These are phyloP conservation scores for Simalia tracyae DNA, from an alignment of 2,797 vertebrate genomes.

Conservation along the genomic window DNA sequence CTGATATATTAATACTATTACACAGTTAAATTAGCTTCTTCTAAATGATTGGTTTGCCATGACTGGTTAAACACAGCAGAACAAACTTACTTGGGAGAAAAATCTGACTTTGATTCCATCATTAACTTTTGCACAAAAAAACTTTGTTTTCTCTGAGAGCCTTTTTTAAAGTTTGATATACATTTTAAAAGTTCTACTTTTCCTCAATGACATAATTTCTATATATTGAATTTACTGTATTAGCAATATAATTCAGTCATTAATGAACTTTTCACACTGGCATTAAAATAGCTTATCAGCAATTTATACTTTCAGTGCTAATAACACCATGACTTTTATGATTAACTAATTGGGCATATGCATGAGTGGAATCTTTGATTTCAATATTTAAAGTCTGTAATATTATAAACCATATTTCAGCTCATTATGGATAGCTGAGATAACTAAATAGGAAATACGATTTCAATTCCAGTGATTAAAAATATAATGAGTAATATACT, in stretches of 20 bases:
- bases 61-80: too few species aligned
- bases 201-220: not conserved
- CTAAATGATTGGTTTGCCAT: too few species aligned
- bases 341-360: not conserved
- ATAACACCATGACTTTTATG: not conserved
- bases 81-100: too few species aligned
- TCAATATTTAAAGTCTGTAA: not conserved
- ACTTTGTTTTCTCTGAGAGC: not conserved
- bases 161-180: not conserved
- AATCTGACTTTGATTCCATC: not conserved
- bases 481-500: not conserved
- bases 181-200: not conserved
- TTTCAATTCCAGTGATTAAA: not conserved
- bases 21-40: too few species aligned
- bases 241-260: not conserved
- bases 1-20: too few species aligned
- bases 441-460: not conserved
- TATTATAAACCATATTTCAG: not conserved
- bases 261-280: not conserved
- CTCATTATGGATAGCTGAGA: not conserved
- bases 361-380: not conserved
- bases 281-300: not conserved
- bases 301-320: not conserved
- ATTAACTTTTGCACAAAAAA: not conserved
- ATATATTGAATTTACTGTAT: not conserved